Evolutionary conservation across 2,888 invertebrate species (phyloP).

Genomic region (Bembecia ichneumoniformis): DNA sequence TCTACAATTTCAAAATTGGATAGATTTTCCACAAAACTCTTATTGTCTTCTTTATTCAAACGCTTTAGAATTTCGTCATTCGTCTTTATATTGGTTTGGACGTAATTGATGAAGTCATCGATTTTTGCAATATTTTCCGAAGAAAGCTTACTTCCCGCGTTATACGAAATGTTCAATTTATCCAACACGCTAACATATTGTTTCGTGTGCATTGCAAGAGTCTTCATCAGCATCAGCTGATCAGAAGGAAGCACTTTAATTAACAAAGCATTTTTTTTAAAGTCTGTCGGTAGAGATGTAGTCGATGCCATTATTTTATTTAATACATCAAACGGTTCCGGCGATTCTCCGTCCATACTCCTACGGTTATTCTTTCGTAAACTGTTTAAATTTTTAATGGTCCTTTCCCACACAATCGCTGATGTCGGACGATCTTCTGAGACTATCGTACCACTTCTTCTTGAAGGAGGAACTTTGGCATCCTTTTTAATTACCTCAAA

Average conservation of each 20-base stretch:
- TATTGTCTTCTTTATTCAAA: constrained; percentile 12
- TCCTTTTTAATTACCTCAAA: constrained; percentile 37
- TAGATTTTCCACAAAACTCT: neutral
- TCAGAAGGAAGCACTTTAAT: constrained; percentile 30
- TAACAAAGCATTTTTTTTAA: constrained; percentile 32
- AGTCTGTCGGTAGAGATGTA: constrained; percentile 12
- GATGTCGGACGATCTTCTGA: constrained; percentile 33
- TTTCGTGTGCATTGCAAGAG: constrained; percentile 31
- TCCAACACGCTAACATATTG: constrained; percentile 27
- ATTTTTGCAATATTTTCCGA: constrained; percentile 22
- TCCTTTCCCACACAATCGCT: constrained; percentile 45
- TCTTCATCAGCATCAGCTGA: constrained; percentile 36
- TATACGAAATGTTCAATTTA: constrained; percentile 24
- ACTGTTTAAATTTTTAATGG: constrained; percentile 35
- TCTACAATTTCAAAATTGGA: neutral
- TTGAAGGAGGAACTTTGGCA: constrained; percentile 19
- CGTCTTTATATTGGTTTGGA: constrained; percentile 27
- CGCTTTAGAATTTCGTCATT: constrained; percentile 27
- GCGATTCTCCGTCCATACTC: constrained; percentile 11
- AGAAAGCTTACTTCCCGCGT: constrained; percentile 16
- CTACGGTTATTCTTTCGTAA: constrained; percentile 26
- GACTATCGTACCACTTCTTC: constrained; percentile 22
- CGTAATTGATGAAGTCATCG: constrained; percentile 33
- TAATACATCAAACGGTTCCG: constrained; percentile 32
- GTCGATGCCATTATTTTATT: constrained; percentile 25